Evolutionary conservation across 2,888 invertebrate species (phyloP), one percentile per base, ranked within the genome.

Genomic region (Nudaria mundana): DNA sequence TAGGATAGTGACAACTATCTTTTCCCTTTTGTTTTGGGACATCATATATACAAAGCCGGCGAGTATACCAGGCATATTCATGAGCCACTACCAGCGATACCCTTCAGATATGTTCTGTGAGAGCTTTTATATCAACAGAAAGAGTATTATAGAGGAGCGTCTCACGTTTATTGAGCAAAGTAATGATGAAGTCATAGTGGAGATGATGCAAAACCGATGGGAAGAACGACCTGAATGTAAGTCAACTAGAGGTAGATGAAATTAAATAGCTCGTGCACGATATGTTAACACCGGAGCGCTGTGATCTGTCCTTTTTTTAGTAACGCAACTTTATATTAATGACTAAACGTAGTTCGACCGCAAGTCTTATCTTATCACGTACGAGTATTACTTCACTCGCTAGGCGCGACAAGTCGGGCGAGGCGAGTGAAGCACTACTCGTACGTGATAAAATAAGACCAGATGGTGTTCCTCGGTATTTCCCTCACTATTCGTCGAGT

Each of bases 11-110:
- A 82, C 84, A 2, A 90, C 91, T 0, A 70, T 95, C 39, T 93
- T 93, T 72, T 87, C 86, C 23, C 76, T 94, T 0, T 76, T 94
- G 5, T 95, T 96, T 75, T 97, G 96, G 95, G 94, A 96, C 52
- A 91, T 95, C 2, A 91, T 97, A 30, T 84, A 89, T 48, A 78
- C 92, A 8, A 84, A 87, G 33, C 78, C 83, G 1, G 81, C 88
- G 0, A 67, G 66, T 5, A 63, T 71, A 0, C 44, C 44, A 0
- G 93, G 94, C 43, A 84, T 91, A 7, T 96, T 94, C 74, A 81
- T 94, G 28, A 91, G 90, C 1, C 77, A 81, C 3, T 92, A 91
- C 67, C 95, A 96, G 71, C 48, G 44, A 16, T 87, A 82, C n/a
- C 97, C 97, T 0, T 76, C 94, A 3, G 97, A 97, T 77, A 74